A percentile compares a stretch with the other conserved stretches of the same genome.
Conservation (phyloP, 2,797 vertebrate species). For the Micropoecilia bifurca region DNA sequence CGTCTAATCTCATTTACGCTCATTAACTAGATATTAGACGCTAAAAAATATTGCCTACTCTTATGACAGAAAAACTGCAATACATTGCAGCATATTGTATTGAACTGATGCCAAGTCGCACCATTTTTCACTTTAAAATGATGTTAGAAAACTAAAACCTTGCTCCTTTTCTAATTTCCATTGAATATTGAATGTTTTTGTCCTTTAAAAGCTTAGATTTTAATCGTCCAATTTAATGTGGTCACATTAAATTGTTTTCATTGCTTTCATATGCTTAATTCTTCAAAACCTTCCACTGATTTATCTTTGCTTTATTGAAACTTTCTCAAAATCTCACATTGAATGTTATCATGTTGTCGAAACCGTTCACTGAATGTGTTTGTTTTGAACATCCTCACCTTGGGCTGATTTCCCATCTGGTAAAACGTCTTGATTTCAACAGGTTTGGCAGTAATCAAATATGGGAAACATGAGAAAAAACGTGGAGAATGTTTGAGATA, state of each 20-base stretch:
- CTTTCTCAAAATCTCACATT: neutral
- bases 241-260: neutral
- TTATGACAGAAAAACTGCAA: neutral
- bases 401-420: neutral
- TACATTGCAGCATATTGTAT: neutral
- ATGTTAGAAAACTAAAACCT: neutral
- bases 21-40: slow-evolving; percentile 10
- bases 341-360: neutral
- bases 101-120: neutral
- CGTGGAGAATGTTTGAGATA: too few relatives aligned
- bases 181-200: neutral
- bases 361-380: neutral
- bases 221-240: neutral
- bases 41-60: neutral
- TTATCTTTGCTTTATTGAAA: neutral
- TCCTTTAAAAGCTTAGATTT: neutral
- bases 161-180: neutral
- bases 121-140: neutral
- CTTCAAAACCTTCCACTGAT: neutral
- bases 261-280: too few relatives aligned
- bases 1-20: neutral
- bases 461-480: too few relatives aligned
- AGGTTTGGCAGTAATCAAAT: neutral
- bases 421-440: neutral
- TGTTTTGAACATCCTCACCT: neutral